Evolutionary conservation across 2,888 invertebrate species (phyloP).

Genomic region (Amiota communis): DNA sequence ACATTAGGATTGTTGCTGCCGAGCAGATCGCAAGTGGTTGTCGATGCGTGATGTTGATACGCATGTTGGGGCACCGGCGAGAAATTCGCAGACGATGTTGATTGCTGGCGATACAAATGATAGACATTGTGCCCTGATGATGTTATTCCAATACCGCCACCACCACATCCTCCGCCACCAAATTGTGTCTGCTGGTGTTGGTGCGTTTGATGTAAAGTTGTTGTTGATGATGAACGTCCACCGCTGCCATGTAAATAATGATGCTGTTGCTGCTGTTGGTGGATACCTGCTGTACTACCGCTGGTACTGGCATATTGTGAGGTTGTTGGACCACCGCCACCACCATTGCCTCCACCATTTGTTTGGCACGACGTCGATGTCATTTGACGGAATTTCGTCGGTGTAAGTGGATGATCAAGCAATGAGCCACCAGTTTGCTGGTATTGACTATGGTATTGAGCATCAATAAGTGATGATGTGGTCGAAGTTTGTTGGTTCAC

Average conservation of each 20-base stretch:
- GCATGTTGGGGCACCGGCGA: constrained; percentile 72
- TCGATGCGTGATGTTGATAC: constrained; percentile 72
- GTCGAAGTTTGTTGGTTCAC: constrained; percentile 71
- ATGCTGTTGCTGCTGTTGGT: constrained; percentile 21
- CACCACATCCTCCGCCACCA: constrained; percentile 37
- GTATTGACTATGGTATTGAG: constrained; percentile 71
- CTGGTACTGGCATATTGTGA: constrained; percentile 42
- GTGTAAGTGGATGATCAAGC: constrained; percentile 72
- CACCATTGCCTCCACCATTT: constrained; percentile 65
- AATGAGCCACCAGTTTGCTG: constrained; percentile 72
- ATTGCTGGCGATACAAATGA: constrained; percentile 71
- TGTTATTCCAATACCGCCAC: constrained; percentile 45
- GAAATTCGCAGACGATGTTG: constrained; percentile 71
- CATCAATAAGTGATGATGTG: constrained; percentile 71
- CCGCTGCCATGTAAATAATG: constrained; percentile 43
- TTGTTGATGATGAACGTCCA: constrained; percentile 61
- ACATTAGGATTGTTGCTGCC: constrained; percentile 70
- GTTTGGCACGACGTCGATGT: constrained; percentile 72
- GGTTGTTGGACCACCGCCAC: constrained; percentile 52
- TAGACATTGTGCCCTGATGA: constrained; percentile 38
- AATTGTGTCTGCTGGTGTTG: constrained; percentile 52
- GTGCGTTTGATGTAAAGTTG: constrained; percentile 56
- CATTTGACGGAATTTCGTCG: constrained; percentile 71
- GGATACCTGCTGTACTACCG: constrained; percentile 32
- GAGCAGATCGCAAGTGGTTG: constrained; percentile 72